Evolutionary conservation across 2,797 vertebrate species (phyloP).

Genomic region (Luscinia megarhynchos): DNA sequence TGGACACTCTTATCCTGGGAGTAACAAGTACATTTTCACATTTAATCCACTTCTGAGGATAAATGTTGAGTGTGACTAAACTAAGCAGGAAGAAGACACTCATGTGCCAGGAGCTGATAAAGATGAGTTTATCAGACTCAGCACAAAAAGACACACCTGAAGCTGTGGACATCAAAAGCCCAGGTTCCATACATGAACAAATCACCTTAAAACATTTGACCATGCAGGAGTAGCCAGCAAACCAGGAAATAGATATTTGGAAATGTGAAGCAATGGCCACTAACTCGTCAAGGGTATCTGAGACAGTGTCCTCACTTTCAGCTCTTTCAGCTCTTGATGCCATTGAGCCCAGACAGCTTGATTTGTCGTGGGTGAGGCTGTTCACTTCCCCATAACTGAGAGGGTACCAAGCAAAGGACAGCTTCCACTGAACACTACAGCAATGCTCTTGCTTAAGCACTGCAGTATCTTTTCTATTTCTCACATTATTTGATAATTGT

Average conservation of each 20-base stretch:
- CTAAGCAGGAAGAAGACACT: neutral
- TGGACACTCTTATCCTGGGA: neutral
- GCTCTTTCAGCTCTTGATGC: neutral
- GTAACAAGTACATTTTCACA: neutral
- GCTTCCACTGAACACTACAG: neutral
- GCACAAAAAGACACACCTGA: neutral
- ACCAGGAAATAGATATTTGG: neutral
- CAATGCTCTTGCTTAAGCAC: neutral
- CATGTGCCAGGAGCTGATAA: neutral
- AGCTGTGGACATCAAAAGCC: neutral
- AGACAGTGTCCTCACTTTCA: neutral
- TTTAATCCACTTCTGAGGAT: neutral
- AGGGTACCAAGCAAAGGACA: neutral
- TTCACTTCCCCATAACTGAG: neutral
- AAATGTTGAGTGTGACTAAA: neutral
- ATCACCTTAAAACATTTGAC: neutral
- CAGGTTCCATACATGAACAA: neutral
- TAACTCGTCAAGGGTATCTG: neutral
- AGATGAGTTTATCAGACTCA: neutral
- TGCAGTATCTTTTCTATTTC: neutral
- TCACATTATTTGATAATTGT: neutral
- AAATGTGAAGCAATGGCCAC: neutral
- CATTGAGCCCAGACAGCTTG: neutral
- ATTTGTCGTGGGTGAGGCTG: neutral
- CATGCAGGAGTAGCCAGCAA: fast-evolving